Percentiles rank a stretch among this genome's conserved stretches.
Evolutionary conservation across 2,797 vertebrate species (phyloP).

Genomic region (Nannoperca australis): DNA sequence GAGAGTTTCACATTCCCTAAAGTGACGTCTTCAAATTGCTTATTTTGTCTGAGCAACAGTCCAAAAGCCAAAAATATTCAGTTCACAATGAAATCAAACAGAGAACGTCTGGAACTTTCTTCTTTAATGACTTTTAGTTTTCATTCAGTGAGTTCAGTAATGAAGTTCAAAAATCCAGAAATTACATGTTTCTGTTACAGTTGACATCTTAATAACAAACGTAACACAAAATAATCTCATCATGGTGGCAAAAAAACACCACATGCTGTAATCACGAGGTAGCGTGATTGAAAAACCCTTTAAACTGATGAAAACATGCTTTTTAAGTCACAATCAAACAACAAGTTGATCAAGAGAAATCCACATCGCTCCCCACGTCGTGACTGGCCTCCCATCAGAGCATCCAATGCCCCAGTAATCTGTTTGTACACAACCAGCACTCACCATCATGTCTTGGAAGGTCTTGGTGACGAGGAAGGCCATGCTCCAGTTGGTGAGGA

Average conservation of each 20-base stretch:
- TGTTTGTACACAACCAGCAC: conserved; percentile 31
- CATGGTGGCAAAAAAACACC: background rate
- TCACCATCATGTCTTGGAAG: conserved; percentile 90
- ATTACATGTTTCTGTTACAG: too few relatives aligned
- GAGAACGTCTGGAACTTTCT: background rate
- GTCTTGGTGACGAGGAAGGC: conserved; percentile 91
- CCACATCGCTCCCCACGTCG: background rate
- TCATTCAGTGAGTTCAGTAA: too few relatives aligned
- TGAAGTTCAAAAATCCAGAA: too few relatives aligned
- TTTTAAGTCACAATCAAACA: too few relatives aligned
- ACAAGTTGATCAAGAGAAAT: background rate
- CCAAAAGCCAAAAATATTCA: background rate
- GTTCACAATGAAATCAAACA: background rate
- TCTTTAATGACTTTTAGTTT: background rate
- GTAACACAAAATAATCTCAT: background rate
- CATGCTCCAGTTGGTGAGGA: conserved; percentile 91
- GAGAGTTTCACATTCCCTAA: too few relatives aligned
- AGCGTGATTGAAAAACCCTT: background rate
- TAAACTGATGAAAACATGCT: background rate
- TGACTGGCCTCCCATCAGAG: background rate
- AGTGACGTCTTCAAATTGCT: too few relatives aligned
- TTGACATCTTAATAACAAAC: too few relatives aligned
- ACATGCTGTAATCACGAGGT: background rate
- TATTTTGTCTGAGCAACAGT: too few relatives aligned
- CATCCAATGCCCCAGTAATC: background rate